Evolutionary conservation across 2,888 invertebrate genomes (phyloP).

Genomic region (Empis stercorea): DNA sequence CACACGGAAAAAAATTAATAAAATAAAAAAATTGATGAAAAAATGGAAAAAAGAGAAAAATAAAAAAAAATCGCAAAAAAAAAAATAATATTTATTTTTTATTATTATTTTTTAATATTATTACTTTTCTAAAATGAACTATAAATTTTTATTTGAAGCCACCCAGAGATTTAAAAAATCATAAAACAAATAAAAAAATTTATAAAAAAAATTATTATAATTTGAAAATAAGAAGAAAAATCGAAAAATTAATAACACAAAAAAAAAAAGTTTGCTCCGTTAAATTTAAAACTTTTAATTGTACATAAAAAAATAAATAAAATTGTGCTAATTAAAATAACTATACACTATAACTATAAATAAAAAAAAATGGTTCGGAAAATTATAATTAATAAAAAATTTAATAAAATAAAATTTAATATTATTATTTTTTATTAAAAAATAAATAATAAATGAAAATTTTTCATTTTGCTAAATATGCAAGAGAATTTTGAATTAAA

Average conservation of each 20-base stretch:
- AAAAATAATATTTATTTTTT: slow-evolving; percentile 5
- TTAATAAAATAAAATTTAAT: too few species aligned
- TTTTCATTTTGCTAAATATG: neutral
- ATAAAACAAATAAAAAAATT: neutral
- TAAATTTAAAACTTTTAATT: too few species aligned
- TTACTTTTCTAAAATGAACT: too few species aligned
- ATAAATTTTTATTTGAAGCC: neutral
- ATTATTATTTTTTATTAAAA: too few species aligned
- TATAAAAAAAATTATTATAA: neutral
- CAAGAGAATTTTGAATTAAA: neutral
- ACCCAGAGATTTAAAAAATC: neutral
- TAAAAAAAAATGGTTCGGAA: too few species aligned
- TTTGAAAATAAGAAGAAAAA: neutral
- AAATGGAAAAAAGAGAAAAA: slow-evolving; percentile 11
- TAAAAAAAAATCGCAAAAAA: slow-evolving; percentile 7
- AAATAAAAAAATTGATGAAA: slow-evolving; percentile 6
- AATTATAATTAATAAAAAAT: too few species aligned
- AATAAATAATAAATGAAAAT: neutral
- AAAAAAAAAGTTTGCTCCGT: too few species aligned
- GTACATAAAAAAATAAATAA: too few species aligned
- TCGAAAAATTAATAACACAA: too few species aligned
- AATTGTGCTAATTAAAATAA: too few species aligned
- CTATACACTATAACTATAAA: too few species aligned
- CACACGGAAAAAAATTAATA: slow-evolving; percentile 17
- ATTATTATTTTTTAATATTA: too few species aligned